Evolutionary conservation across 2,888 invertebrate genomes (phyloP).

Genomic region (Ophion obscuratus): DNA sequence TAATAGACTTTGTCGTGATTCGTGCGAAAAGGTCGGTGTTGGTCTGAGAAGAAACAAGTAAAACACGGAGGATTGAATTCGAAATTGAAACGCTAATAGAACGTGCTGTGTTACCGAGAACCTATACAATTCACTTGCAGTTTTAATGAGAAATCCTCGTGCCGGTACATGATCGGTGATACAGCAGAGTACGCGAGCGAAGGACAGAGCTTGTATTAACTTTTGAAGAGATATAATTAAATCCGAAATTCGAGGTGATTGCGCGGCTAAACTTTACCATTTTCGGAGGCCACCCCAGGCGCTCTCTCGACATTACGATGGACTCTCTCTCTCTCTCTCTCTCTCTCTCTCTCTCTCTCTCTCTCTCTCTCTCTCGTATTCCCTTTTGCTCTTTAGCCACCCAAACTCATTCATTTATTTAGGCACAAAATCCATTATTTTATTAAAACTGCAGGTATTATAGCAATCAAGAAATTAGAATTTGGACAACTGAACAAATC

Average conservation of each 20-base stretch:
- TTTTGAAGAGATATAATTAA: conserved; percentile 60
- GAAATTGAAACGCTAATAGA: conserved; percentile 28
- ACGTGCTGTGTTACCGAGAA: conserved; percentile 6
- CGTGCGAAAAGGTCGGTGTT: conserved; percentile 15
- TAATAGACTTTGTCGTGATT: background rate
- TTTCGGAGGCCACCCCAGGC: conserved; percentile 17
- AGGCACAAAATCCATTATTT: background rate
- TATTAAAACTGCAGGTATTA: background rate
- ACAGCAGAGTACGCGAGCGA: conserved; percentile 10
- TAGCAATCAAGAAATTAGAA: background rate
- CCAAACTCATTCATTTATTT: conserved; percentile 19
- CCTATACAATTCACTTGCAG: conserved; percentile 40
- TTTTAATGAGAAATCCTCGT: conserved; percentile 63
- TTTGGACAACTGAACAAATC: background rate
- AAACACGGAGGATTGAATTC: conserved; percentile 9
- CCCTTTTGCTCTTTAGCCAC: background rate
- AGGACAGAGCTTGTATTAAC: conserved; percentile 57
- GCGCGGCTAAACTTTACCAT: conserved; percentile 56
- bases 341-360: background rate
- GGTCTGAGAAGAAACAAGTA: background rate
- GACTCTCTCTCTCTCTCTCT: background rate
- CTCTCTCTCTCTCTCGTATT: background rate
- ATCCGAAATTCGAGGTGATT: conserved; percentile 56
- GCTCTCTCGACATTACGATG: conserved; percentile 5
- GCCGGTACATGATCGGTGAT: conserved; percentile 37